A percentile compares a stretch with the other conserved stretches of the same genome.
Evolutionary conservation across 2,888 invertebrate species (phyloP).

Genomic region (Mayetiola destructor): DNA sequence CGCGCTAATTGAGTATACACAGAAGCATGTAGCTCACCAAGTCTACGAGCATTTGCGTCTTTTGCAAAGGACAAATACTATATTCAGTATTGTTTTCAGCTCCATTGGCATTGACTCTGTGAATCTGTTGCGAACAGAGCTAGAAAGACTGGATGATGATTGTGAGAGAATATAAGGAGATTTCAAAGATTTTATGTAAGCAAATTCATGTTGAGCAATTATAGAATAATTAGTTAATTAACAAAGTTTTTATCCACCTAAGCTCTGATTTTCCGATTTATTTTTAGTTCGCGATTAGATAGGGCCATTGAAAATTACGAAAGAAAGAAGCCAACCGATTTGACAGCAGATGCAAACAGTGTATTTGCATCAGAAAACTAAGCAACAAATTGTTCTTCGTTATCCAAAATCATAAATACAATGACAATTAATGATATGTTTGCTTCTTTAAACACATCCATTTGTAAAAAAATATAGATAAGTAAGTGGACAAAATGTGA

Average conservation of each 20-base stretch:
- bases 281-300: conserved; percentile 1
- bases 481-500: background rate
- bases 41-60: background rate
- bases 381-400: background rate
- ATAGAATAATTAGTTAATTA: conserved; percentile 8
- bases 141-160: background rate
- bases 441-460: background rate
- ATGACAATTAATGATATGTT: background rate
- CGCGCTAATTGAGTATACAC: background rate
- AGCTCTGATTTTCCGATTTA: conserved; percentile 1
- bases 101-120: background rate
- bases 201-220: conserved; percentile 5
- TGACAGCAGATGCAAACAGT: background rate
- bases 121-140: background rate
- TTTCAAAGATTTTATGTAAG: background rate
- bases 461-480: background rate
- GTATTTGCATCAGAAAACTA: background rate
- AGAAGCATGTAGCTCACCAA: background rate
- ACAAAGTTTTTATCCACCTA: background rate
- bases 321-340: conserved; percentile 1
- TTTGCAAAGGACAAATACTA: no score
- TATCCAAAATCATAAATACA: background rate
- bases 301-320: background rate
- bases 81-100: no score
- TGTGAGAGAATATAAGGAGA: background rate